Evolutionary conservation across 1,140 invertebrate species (phyloP), one percentile per base, ranked within the genome.

Genomic region (Lordiphosa mommai): DNA sequence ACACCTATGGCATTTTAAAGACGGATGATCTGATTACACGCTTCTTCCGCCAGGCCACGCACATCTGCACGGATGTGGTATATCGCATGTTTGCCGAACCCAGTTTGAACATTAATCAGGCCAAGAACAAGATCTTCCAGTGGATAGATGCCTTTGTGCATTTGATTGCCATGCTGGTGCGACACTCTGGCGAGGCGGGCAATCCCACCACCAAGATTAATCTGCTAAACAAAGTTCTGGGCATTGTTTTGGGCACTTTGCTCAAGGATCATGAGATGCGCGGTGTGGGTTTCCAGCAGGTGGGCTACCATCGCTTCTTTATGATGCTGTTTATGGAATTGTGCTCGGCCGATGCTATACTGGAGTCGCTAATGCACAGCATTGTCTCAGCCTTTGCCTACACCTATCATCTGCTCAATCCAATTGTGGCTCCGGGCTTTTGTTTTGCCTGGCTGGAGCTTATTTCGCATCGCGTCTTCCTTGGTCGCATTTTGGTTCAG

Each of bases 401-500:
- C 89, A 97, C 96, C 0, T 91, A 97, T 46, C 96, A 98, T 70
- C 95, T 97, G 56, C 91, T 99, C 41, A 91, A 95, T 53, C 98
- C 98, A n/a, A 93, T 93, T n/a, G 95, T 97, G 76, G 97, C 96
- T 0, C 97, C 98, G 0, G 98, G 96, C 0, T 99, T 99, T 90
- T 96, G 97, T 41, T 99, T 98, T 89, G 96, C 98, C 9, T 99
- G 99, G 98, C 90, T 99, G 30, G 98, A 99, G 89, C 91, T 99
- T 13, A 94, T 99, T 8, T 97, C 97, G 1, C 98, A 99, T 89
- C 91, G 98, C 34, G 94, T 98, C 0, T 99, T 99, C 89, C 96
- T 99, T 63, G 97, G 97, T 9, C 91, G 97, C 49, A 96, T 99
- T 90, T 90, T 99, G 7, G 96, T 96, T 0, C 93, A 96, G 17